phyloP scores from a whole-genome alignment of 2,113 vertebrate genomes.

The Psilopogon haemacephalus region DNA sequence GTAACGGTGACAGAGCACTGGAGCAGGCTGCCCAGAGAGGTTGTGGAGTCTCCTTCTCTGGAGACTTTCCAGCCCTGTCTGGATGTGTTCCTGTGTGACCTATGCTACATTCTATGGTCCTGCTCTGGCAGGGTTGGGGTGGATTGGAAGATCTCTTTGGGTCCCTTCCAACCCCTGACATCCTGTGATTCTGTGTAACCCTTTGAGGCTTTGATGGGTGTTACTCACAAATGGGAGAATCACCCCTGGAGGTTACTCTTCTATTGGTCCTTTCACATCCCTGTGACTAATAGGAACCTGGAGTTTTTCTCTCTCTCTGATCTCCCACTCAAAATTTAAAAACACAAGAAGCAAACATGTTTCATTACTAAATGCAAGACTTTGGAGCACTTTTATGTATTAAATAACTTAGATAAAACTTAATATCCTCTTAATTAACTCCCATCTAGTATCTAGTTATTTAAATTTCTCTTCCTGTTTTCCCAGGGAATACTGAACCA shows the following conservation, averaged over 20 bases:
- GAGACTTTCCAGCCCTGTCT: too few species aligned
- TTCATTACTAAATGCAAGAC: background rate
- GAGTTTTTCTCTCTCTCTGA: background rate
- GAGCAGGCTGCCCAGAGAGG: too few species aligned
- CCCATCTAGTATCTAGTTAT: background rate
- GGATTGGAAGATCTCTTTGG: too few species aligned
- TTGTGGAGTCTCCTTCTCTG: too few species aligned
- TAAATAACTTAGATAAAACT: background rate
- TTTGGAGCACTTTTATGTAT: background rate
- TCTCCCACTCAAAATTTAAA: background rate
- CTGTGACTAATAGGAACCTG: background rate
- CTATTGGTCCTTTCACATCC: background rate
- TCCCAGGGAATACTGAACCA: background rate
- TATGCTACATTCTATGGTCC: too few species aligned
- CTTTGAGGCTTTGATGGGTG: background rate
- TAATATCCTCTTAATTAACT: background rate
- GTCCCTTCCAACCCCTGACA: too few species aligned
- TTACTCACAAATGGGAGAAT: background rate
- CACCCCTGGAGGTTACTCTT: background rate
- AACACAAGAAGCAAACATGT: background rate
- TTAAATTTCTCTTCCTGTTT: background rate
- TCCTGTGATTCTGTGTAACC: too few species aligned
- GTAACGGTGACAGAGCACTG: too few species aligned
- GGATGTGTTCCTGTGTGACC: too few species aligned
- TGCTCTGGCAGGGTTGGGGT: too few species aligned